Evolutionary conservation across 2,113 vertebrate genomes (phyloP), one percentile per base, ranked within the genome.

Genomic region (Pterophyllum scalare): DNA sequence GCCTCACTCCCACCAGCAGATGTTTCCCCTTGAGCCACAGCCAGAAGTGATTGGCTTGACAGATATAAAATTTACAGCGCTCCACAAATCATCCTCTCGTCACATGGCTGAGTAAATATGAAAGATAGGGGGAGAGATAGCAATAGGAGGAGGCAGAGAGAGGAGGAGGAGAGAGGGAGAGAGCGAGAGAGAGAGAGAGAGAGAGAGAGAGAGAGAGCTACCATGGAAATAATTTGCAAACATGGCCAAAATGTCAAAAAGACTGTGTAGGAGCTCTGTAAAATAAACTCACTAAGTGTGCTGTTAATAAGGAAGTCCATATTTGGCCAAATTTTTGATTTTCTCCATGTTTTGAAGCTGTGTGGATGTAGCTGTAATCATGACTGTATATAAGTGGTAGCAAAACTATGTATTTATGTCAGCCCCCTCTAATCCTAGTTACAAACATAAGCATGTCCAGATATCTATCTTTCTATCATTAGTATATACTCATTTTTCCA

Each of bases 11-110:
- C 81, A 62, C 76, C 59, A 81, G 79, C 93, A 95, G 91, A 94
- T 95, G 90, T 90, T 91, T 83, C 61, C 75, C 31, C 54, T 84
- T 40, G 88, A 92, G 93, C 75, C 78, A n/a, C 46, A 91, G 82
- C 90, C 83, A 77, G 76, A 94, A 93, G 87, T 86, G 78, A 72
- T 82, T 92, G 79, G 86, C 75, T 86, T 88, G 82, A 88, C 88
- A 92, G 85, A 70, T 70, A 80, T 81, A 80, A 93, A 88, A 95
- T 94, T 92, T 93, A 91, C 86, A 82, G 89, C 43, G 61, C 87
- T 59, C 67, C 87, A 61, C 76, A 80, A 88, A 90, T 90, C 80
- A 86, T 91, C 82, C 81, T 77, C 81, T 91, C 70, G 31, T 93
- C 82, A 83, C 77, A 84, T 24, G 88, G 79, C 28, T 82, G 86